These are phyloP conservation scores for Cranoglanis bouderius DNA, from an alignment of 2,113 vertebrate species.

Conservation along the genomic window DNA sequence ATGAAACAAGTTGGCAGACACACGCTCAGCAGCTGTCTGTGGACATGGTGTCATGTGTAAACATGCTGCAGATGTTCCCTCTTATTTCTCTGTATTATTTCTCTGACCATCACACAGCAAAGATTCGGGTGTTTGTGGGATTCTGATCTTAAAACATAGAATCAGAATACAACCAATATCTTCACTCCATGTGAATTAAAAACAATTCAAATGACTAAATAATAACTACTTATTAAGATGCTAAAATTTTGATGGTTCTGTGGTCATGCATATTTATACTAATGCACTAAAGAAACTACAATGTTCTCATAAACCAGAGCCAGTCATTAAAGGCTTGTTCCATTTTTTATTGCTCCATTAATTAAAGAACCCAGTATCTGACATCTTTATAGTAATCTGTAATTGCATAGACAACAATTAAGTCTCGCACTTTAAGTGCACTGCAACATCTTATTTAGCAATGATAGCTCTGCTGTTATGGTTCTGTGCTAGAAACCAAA, in stretches of 20 bases:
- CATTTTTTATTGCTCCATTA: slow-evolving; percentile 5
- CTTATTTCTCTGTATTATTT: background rate
- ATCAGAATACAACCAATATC: background rate
- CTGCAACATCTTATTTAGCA: background rate
- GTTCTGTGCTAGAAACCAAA: background rate
- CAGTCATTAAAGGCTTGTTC: slow-evolving; percentile 1
- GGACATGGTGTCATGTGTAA: slow-evolving; percentile 32
- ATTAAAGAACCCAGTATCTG: background rate
- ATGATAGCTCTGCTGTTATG: slow-evolving; percentile 3
- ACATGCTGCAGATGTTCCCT: slow-evolving; percentile 40
- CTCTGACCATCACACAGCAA: slow-evolving; percentile 13
- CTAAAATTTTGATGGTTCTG: background rate
- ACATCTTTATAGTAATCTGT: slow-evolving; percentile 2
- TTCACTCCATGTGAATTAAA: background rate
- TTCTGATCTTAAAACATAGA: background rate
- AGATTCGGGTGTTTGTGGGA: background rate
- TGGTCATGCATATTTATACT: background rate
- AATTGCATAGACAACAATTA: slow-evolving; percentile 8
- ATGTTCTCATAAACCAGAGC: background rate
- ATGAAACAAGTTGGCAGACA: slow-evolving; percentile 53
- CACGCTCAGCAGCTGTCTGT: slow-evolving; percentile 49
- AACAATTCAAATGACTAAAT: background rate
- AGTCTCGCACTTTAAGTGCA: background rate
- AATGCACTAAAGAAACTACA: background rate
- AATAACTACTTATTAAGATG: no score